Evolutionary conservation across 2,888 invertebrate species (phyloP).

Genomic region (Tipula confusa): DNA sequence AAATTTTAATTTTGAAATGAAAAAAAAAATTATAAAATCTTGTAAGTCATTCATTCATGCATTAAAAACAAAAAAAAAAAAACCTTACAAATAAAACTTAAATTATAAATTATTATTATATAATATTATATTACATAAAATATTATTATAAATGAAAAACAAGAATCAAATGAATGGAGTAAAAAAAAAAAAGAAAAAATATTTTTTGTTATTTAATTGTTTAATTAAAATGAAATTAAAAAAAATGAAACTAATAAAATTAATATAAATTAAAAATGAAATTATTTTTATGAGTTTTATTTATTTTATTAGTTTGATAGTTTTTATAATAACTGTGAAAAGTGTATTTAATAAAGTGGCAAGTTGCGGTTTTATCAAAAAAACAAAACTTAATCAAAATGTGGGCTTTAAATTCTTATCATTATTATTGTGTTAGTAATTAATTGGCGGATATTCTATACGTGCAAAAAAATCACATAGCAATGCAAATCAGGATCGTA

Average conservation of each 20-base stretch:
- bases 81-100: not conserved
- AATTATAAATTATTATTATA: constrained; percentile 20
- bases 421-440: too few relatives aligned
- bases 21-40: not conserved
- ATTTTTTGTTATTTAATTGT: constrained; percentile 25
- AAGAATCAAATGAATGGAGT: not conserved
- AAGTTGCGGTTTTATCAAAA: too few relatives aligned
- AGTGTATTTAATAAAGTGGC: too few relatives aligned
- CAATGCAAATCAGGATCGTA: too few relatives aligned
- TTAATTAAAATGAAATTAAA: constrained; percentile 25
- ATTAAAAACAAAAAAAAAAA: not conserved
- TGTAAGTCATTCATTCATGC: not conserved
- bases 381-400: too few relatives aligned
- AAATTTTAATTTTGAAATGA: not conserved
- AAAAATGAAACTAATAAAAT: constrained; percentile 25
- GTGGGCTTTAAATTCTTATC: too few relatives aligned
- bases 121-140: constrained; percentile 25
- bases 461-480: too few relatives aligned
- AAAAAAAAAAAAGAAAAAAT: not conserved
- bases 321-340: too few relatives aligned
- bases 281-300: not conserved
- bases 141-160: not conserved
- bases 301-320: too few relatives aligned
- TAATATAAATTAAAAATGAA: constrained; percentile 14
- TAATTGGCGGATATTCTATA: too few relatives aligned